These are phyloP conservation scores for Heliocidaris erythrogramma DNA, from an alignment of 35 echinoderm and acorn worm species.

Conservation along the genomic window DNA sequence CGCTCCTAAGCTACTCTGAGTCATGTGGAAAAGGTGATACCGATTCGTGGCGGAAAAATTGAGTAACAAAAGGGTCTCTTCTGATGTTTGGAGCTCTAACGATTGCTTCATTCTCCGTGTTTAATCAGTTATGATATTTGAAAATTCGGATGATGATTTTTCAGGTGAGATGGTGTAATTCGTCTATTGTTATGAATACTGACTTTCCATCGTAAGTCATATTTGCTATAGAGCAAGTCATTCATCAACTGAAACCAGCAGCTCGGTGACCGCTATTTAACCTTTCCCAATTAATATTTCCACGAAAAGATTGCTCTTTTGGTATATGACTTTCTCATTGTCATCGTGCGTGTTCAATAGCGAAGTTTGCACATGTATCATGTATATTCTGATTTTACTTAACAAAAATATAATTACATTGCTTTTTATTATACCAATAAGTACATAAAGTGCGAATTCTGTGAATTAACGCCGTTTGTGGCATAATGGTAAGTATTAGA, in stretches of 20 bases:
- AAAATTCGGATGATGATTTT: background rate
- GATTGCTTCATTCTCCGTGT: background rate
- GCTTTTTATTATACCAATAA: too few species aligned
- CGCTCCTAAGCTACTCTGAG: background rate
- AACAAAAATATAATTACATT: too few species aligned
- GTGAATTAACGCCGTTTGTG: too few species aligned
- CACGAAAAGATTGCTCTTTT: background rate
- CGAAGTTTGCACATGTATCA: too few species aligned
- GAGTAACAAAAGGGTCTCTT: background rate
- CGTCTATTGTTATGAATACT: background rate
- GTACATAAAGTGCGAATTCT: too few species aligned
- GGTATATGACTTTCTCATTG: background rate
- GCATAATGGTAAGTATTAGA: too few species aligned
- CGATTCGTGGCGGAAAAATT: background rate
- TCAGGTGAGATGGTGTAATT: background rate
- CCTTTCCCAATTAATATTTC: background rate
- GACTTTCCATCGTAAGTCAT: background rate
- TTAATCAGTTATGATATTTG: background rate
- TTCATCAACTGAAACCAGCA: background rate
- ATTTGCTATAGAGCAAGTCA: background rate
- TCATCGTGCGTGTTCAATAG: background rate
- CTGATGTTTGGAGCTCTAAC: background rate
- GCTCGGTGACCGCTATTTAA: background rate
- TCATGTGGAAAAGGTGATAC: background rate
- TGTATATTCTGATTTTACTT: too few species aligned